Conservation (phyloP, 2,888 invertebrate genomes). For the Drosophila neonasuta region DNA sequence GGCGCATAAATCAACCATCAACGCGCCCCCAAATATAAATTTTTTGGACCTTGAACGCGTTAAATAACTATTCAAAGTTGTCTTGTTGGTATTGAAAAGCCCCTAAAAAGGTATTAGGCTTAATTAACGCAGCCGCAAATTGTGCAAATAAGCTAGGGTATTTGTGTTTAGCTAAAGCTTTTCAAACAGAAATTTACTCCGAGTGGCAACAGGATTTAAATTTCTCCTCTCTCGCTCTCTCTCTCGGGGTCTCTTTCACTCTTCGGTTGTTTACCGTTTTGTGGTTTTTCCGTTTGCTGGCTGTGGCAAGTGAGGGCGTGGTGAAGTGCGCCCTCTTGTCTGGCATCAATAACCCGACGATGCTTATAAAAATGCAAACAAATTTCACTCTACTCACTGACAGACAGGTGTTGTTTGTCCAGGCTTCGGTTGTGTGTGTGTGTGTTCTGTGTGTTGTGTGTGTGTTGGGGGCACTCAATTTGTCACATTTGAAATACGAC, state of each 20-base stretch:
- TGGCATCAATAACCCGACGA: slow-evolving; percentile 70
- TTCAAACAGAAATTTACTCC: not conserved
- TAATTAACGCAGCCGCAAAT: slow-evolving; percentile 2
- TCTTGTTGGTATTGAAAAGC: not conserved
- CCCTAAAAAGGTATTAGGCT: not conserved
- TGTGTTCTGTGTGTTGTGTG: not conserved
- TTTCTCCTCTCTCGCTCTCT: slow-evolving; percentile 23
- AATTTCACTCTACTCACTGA: slow-evolving; percentile 49
- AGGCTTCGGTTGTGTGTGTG: slow-evolving; percentile 21
- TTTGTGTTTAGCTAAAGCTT: slow-evolving; percentile 22
- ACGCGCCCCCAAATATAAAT: slow-evolving; percentile 25
- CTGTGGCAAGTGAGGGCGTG: not conserved
- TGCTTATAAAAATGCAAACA: slow-evolving; percentile 77
- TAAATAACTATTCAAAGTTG: slow-evolving; percentile 35
- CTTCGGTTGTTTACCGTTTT: slow-evolving; percentile 49
- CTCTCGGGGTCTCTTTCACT: slow-evolving; percentile 17
- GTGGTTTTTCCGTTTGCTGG: slow-evolving; percentile 54
- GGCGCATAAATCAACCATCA: slow-evolving; percentile 63
- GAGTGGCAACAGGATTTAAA: not conserved
- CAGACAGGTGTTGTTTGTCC: slow-evolving; percentile 51
- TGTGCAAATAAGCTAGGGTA: slow-evolving; percentile 22
- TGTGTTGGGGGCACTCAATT: slow-evolving; percentile 64
- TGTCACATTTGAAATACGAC: slow-evolving; percentile 76
- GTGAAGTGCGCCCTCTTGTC: slow-evolving; percentile 39
- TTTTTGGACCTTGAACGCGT: slow-evolving; percentile 37